phyloP scores from a whole-genome alignment of 1,140 invertebrate genomes.

The Sminthurides bifidus region DNA sequence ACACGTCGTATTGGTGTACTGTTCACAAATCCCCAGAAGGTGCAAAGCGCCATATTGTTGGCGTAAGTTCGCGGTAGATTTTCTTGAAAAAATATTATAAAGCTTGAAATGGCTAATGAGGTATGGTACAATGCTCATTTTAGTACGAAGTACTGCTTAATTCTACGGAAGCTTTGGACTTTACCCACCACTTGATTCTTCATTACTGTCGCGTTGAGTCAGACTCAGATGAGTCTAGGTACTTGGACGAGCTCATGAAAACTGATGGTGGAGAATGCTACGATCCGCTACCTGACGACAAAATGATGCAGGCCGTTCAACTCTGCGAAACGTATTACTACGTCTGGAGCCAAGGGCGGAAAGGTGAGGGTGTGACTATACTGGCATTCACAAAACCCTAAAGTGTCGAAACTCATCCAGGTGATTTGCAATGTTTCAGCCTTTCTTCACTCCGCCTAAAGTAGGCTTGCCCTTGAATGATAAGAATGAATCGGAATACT shows the following conservation, averaged over 20 bases:
- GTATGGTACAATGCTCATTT: background rate
- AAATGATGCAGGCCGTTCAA: too few species aligned
- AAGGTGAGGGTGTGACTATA: too few species aligned
- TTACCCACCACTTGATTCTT: background rate
- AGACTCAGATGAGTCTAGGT: background rate
- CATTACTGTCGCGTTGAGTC: background rate
- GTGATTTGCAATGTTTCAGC: too few species aligned
- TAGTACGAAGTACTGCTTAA: background rate
- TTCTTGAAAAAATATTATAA: background rate
- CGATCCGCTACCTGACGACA: background rate
- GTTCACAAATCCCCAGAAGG: conserved; percentile 58
- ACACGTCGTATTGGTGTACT: conserved; percentile 74
- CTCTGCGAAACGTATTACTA: too few species aligned
- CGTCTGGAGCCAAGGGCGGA: too few species aligned
- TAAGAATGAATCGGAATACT: conserved; percentile 45
- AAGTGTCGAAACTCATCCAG: too few species aligned
- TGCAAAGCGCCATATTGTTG: conserved; percentile 66
- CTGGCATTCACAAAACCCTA: too few species aligned
- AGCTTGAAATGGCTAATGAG: background rate
- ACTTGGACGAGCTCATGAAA: background rate
- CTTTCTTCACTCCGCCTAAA: conserved; percentile 62
- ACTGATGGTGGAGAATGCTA: background rate
- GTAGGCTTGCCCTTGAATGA: conserved; percentile 69
- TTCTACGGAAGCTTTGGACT: background rate
- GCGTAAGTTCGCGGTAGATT: conserved; percentile 38